Base-by-base conservation (phyloP, 1,140 invertebrate species). In the Drosophila aff. region DNA sequence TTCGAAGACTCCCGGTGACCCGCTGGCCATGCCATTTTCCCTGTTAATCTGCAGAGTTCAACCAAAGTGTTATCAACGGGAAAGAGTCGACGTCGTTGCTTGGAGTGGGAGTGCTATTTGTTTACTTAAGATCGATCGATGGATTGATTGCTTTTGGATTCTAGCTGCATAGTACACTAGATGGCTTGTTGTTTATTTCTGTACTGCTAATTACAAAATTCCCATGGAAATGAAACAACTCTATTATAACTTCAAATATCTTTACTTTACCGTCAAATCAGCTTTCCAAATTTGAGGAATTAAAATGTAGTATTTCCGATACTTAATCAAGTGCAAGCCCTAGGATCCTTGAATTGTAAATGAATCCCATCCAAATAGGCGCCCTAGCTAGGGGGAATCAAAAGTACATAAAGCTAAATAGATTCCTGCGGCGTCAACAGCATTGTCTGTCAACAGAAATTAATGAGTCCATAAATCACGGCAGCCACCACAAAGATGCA, bases 381-480 rank as follows among this genome's bases (percentile, higher is more conserved):
- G 63, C 79, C 65, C 68, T 61, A 21, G 33, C 40, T 43, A 63
- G 74, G 69, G 82, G 68, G 60, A 76, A 90, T 90, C 72, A 82
- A 74, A 79, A 76, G 79, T 66, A 91, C 85, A 90, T 90, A 90
- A 90, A 90, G 84, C 76, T 80, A 89, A 91, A 91, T 91, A 91
- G 89, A 90, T 89, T 79, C 83, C 75, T 90, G 78, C 69, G 78
- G 84, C 91, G 91, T 81, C 84, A 92, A 92, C 91, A 92, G 84
- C 87, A 90, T 91, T 89, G 91, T 92, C 91, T 92, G 91, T 92
- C 91, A 92, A 92, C 91, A 91, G 84, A 92, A 92, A 92, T 92
- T 92, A 92, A 92, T 92, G 91, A 84, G 87, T 90, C 69, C 91
- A 92, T 92, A 92, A 92, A 92, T 92, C 91, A 92, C 76, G 67